phyloP scores from a whole-genome alignment of 2,888 invertebrate genomes.

The Lasius platythorax region DNA sequence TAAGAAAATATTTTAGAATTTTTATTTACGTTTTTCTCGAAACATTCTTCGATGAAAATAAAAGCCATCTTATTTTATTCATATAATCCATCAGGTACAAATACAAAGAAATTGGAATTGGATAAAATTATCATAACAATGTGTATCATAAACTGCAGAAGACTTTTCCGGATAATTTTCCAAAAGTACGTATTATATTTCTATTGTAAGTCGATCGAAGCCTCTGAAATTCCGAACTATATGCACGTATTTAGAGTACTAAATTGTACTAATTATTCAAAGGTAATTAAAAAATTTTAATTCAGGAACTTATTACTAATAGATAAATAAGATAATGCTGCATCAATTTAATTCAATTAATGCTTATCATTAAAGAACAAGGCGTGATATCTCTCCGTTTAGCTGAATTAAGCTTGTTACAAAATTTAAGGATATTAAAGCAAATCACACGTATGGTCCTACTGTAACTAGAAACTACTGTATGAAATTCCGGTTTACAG shows the following conservation, averaged over 20 bases:
- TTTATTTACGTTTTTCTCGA: background rate
- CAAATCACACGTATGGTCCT: background rate
- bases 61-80: background rate
- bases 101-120: slow-evolving; percentile 9
- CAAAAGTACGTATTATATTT: background rate
- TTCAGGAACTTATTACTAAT: slow-evolving; percentile 17
- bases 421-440: background rate
- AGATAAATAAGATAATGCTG: slow-evolving; percentile 21
- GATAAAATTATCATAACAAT: slow-evolving; percentile 31
- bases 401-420: background rate
- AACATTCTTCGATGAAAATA: background rate
- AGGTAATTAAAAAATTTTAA: slow-evolving; percentile 6
- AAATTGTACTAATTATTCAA: slow-evolving; percentile 21
- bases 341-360: background rate
- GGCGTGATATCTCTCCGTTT: background rate
- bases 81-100: background rate
- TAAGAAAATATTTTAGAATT: background rate
- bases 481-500: background rate
- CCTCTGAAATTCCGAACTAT: slow-evolving; percentile 10
- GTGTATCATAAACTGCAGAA: background rate
- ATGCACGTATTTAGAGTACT: slow-evolving; percentile 14
- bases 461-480: background rate
- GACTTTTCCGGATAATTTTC: slow-evolving; percentile 32
- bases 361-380: background rate
- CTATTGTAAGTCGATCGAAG: background rate